Conservation (phyloP, 2,113 vertebrate genomes). For the Daphoenositta chrysoptera region DNA sequence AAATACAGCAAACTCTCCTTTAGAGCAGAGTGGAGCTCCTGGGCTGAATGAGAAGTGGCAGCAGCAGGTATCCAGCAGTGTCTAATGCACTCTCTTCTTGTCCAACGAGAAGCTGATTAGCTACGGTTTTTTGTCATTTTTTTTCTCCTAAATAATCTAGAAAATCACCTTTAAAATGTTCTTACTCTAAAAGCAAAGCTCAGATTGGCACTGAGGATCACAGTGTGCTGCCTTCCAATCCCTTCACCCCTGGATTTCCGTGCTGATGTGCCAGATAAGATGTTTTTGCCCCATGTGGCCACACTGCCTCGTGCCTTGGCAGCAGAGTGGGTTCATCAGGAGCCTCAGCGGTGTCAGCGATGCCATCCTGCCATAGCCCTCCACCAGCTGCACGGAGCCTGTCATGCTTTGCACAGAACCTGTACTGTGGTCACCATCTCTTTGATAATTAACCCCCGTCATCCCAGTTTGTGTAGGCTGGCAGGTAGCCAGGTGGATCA, state of each 20-base stretch:
- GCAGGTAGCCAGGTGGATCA: fast-evolving
- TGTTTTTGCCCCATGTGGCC: fast-evolving
- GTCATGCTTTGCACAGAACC: background rate
- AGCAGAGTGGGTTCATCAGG: fast-evolving
- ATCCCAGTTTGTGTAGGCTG: background rate
- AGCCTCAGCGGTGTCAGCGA: fast-evolving
- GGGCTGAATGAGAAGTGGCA: background rate
- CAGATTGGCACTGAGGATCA: background rate
- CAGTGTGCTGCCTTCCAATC: background rate
- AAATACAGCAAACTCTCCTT: background rate
- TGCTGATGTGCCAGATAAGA: background rate
- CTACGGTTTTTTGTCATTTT: background rate
- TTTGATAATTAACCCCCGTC: background rate
- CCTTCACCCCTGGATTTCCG: background rate
- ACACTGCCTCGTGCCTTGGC: fast-evolving
- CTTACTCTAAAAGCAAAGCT: background rate
- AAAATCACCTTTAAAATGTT: background rate
- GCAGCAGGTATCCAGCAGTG: background rate
- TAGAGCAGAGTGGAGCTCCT: background rate
- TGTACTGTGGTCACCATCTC: background rate
- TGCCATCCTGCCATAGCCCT: background rate
- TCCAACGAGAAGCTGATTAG: background rate
- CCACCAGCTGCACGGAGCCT: fast-evolving
- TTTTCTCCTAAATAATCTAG: background rate
- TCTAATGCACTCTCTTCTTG: background rate